Base-by-base conservation (phyloP, 2,888 invertebrate genomes). In the Saturnia japonica region DNA sequence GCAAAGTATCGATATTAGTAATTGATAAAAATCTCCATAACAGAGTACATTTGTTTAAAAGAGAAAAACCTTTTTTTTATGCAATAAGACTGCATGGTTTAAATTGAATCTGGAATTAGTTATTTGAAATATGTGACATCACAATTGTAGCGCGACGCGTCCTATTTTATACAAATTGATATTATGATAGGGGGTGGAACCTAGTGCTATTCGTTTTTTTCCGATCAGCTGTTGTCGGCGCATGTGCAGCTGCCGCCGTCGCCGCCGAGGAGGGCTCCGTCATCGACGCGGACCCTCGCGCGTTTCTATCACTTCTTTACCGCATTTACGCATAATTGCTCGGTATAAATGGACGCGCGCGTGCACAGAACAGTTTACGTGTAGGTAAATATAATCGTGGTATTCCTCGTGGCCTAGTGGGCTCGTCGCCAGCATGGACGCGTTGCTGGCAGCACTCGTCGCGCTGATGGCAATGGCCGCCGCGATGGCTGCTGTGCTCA, bases 401-500 rank as follows among this genome's bases (percentile, higher is more conserved):
- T 85, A 80, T 82, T 81, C 78, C 80, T 81, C 77, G 85, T 82
- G 91, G 78, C 89, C 91, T 86, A 91, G 88, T 91, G 91, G 93
- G 92, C 91, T 81, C 74, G 68, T 74, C 85, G 92, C 93, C 92
- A 92, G 86, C 85, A 94, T 94, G 94, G 94, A 94, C 88, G 94
- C 94, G 84, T 86, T 94, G 77, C 87, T 94, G 84, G 94, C 93
- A 80, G 91, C 93, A 82, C 88, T 94, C 84, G 94, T 93, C 77
- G 92, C 91, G 78, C 88, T 94, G 74, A 93, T 94, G 94, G 94
- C 91, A 87, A 85, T 93, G 84, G 94, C 93, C 77, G 94, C 93
- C 82, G 91, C 93, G 84, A 95, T 94, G 94, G 94, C 94, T 85
- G 94, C 92, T 82, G 89, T 95, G 80, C 95, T 96, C 79, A 94